Conservation (phyloP, 1,140 invertebrate species). For the Pseudachorutes palmiensis region DNA sequence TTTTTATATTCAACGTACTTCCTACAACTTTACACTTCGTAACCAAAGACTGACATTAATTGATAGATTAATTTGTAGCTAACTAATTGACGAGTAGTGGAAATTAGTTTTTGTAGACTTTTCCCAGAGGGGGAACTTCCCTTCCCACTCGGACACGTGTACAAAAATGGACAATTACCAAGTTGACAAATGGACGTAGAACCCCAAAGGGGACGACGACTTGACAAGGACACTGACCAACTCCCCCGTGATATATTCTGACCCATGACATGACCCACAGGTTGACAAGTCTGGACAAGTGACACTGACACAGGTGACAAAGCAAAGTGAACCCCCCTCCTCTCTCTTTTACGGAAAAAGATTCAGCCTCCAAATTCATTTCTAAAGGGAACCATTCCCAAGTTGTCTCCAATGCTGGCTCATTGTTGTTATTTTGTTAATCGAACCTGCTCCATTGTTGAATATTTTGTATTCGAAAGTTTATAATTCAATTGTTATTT, state of each 20-base stretch:
- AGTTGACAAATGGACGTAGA: no score
- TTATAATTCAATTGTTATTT: neutral
- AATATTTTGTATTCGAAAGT: neutral
- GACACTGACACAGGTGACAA: neutral
- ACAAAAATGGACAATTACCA: neutral
- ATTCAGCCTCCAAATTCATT: neutral
- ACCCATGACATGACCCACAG: no score
- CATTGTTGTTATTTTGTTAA: neutral
- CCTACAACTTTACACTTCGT: conserved; percentile 35
- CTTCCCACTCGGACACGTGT: neutral
- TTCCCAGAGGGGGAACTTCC: neutral
- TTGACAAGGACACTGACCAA: no score
- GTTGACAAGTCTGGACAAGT: no score
- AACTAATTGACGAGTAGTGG: neutral
- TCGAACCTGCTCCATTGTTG: neutral
- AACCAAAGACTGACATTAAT: conserved; percentile 37
- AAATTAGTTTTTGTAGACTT: conserved; percentile 5
- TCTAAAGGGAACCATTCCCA: no score
- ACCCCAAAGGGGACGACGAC: no score
- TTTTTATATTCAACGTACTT: conserved; percentile 32
- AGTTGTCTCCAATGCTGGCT: neutral
- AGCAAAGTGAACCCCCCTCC: no score
- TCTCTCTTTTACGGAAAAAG: neutral
- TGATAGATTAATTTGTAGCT: neutral
- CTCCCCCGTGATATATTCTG: no score